Conservation (phyloP, 2,113 vertebrate genomes). For the Tachycineta bicolor region DNA sequence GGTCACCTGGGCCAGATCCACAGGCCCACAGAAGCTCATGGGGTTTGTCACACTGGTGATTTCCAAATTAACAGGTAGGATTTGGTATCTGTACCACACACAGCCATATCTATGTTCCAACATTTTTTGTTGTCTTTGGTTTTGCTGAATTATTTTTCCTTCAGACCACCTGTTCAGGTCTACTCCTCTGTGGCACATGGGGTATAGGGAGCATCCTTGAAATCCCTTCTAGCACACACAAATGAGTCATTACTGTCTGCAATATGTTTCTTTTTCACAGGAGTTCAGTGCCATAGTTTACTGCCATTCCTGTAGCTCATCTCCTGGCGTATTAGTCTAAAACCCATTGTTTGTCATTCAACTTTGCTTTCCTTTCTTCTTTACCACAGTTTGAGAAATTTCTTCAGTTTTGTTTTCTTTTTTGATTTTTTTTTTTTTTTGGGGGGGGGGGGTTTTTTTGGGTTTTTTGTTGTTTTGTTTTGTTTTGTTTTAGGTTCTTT, state of each 20-base stretch:
- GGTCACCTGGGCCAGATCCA: not conserved
- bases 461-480: not conserved
- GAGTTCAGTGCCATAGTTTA: not conserved
- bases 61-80: not conserved
- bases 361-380: not conserved
- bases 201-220: rapidly evolving
- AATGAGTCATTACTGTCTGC: not conserved
- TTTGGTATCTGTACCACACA: not conserved
- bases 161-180: not conserved
- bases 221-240: not conserved
- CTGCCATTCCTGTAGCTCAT: not conserved
- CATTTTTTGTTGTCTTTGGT: not conserved
- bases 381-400: not conserved
- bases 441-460: too few species aligned
- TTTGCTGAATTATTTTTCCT: not conserved
- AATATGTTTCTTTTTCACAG: not conserved
- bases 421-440: too few species aligned
- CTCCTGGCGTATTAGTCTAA: not conserved
- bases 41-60: not conserved
- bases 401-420: not conserved
- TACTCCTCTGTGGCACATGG: not conserved
- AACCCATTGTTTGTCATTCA: not conserved
- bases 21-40: not conserved
- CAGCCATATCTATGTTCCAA: not conserved
- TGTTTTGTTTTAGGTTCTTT: not conserved